A percentile compares a stretch with the other conserved stretches of the same genome.
Evolutionary conservation across 2,888 invertebrate genomes (phyloP).

Genomic region (Drosophila austrosaltans): DNA sequence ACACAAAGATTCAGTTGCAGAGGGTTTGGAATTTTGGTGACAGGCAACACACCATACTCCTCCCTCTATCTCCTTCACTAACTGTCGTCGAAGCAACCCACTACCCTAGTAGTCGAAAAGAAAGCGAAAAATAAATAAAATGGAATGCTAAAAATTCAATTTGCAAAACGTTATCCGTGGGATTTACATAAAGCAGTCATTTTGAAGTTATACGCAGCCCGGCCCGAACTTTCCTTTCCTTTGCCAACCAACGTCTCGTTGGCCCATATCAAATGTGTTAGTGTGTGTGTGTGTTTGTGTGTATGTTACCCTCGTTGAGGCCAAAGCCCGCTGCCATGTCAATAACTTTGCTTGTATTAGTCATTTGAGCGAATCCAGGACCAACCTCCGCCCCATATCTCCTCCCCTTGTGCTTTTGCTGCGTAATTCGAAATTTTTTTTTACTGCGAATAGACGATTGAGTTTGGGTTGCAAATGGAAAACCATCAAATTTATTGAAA

Average conservation of each 20-base stretch:
- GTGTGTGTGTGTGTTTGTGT: slow-evolving; percentile 19
- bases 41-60: slow-evolving; percentile 11
- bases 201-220: slow-evolving; percentile 80
- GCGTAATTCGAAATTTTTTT: slow-evolving; percentile 79
- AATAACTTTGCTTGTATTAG: slow-evolving; percentile 79
- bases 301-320: slow-evolving; percentile 65
- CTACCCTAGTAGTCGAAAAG: slow-evolving; percentile 27
- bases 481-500: slow-evolving; percentile 83
- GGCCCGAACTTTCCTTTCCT: slow-evolving; percentile 33
- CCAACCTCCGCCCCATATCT: slow-evolving; percentile 19
- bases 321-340: slow-evolving; percentile 74
- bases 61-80: background rate
- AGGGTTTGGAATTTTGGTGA: slow-evolving; percentile 48
- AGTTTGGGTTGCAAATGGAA: slow-evolving; percentile 81
- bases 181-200: slow-evolving; percentile 82
- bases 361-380: slow-evolving; percentile 67
- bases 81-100: background rate
- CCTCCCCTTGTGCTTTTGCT: slow-evolving; percentile 30
- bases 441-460: slow-evolving; percentile 77
- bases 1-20: slow-evolving; percentile 24
- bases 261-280: slow-evolving; percentile 26
- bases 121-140: slow-evolving; percentile 79
- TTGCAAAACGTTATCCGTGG: slow-evolving; percentile 82
- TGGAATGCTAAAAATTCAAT: slow-evolving; percentile 81
- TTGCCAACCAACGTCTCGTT: slow-evolving; percentile 22